Evolutionary conservation across 2,113 vertebrate species (phyloP).

Genomic region (Indicator maculatus): DNA sequence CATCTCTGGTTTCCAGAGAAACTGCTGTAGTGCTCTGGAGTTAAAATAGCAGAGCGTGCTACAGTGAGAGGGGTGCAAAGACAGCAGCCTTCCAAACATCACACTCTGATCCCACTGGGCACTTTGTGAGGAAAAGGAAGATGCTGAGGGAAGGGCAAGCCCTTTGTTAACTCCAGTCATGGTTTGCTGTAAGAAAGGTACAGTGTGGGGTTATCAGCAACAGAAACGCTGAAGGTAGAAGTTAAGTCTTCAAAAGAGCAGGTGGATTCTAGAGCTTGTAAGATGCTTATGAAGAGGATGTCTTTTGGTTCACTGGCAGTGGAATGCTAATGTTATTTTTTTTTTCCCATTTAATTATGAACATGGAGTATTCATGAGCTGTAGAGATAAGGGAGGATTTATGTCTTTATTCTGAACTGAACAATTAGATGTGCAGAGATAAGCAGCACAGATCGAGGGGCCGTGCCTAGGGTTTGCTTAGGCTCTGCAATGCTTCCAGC

Average conservation of each 20-base stretch:
- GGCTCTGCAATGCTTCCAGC: neutral
- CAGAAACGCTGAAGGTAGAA: neutral
- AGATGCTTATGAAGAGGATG: too few relatives aligned
- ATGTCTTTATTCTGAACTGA: neutral
- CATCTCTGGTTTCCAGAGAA: conserved; percentile 55
- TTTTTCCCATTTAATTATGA: neutral
- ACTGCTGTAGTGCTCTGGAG: conserved; percentile 35
- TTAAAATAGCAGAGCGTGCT: conserved; percentile 19
- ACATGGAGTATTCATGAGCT: neutral
- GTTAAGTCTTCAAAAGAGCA: neutral
- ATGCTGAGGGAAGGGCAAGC: neutral
- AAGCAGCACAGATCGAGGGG: neutral
- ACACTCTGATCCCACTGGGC: neutral
- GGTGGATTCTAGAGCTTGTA: neutral
- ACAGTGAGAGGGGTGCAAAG: neutral
- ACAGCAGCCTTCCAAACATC: conserved; percentile 6
- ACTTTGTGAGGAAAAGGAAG: neutral
- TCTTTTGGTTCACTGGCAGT: neutral
- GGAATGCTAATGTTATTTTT: neutral
- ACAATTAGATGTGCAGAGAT: neutral
- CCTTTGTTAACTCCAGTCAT: neutral
- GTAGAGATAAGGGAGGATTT: neutral
- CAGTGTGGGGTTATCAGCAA: neutral
- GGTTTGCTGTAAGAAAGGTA: neutral
- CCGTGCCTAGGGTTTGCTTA: neutral